Evolutionary conservation across 2,113 vertebrate species (phyloP), one percentile per base, ranked within the genome.

Genomic region (Ivindomyrus marchei): DNA sequence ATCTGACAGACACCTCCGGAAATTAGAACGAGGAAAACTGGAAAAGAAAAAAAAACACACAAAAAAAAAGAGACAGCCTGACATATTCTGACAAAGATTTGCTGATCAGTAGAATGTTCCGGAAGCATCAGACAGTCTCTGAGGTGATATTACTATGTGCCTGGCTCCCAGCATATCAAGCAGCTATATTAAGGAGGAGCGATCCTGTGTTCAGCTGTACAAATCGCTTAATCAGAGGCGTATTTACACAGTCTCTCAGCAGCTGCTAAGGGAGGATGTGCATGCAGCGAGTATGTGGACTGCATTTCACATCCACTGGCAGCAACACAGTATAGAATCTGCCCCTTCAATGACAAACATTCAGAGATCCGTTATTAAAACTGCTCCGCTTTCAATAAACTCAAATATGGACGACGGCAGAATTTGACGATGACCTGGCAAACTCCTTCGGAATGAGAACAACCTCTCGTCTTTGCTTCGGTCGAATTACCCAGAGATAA

Each of bases 401-500:
- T 56, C 87, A 21, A 3, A 53, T 56, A 56, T 9, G 19, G 42
- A 36, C 27, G 27, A 52, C 9, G 19, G 46, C 19, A 56, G 42
- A 77, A 89, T 19, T 6, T 49, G n/a, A 47, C 17, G n/a, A 31
- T 2, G 66, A 50, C 19, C 45, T 19, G n/a, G 50, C 50, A 13
- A n/a, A 50, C 27, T 87, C 10, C 45, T 53, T 36, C 9, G 27
- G n/a, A 36, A 52, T 31, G 10, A 52, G 46, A 50, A 49, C 46
- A 24, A n/a, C 42, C 52, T 19, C 83, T 87, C 19, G 3, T 17
- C 31, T 36, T 19, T 15, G 11, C 46, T 88, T 53, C 36, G 15
- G 85, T 80, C 15, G 45, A 88, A 90, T 80, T 31, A 42, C 47
- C 62, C 85, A 4, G 46, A 47, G 62, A 80, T 88, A 53, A 90